Conservation (phyloP, 2,797 vertebrate genomes). For the Premnoplex brunnescens region DNA sequence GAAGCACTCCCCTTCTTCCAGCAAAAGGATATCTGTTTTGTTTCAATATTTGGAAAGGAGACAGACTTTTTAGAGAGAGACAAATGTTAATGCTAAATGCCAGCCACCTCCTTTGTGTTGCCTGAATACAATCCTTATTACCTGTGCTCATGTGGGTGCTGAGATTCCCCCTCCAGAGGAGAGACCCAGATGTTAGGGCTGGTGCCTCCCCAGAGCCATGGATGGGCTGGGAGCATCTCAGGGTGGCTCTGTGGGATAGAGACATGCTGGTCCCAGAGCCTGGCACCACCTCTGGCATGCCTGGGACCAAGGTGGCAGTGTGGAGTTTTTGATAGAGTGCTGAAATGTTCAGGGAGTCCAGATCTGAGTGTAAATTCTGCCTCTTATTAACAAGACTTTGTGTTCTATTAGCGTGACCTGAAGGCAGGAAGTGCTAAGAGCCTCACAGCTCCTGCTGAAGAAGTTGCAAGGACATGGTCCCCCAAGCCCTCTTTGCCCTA, state of each 20-base stretch:
- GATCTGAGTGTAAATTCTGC: neutral
- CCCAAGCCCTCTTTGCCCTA: neutral
- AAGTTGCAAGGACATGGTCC: neutral
- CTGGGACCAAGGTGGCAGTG: neutral
- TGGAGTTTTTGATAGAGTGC: neutral
- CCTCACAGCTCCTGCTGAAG: neutral
- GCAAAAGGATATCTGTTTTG: neutral
- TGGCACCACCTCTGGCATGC: neutral
- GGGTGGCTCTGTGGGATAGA: neutral
- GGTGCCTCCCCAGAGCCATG: neutral
- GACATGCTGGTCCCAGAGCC: neutral
- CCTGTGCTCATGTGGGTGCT: neutral
- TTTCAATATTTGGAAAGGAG: neutral
- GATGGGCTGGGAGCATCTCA: neutral
- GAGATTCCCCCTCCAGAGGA: neutral
- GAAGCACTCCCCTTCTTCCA: neutral
- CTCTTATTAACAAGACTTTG: neutral
- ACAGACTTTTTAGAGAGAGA: neutral
- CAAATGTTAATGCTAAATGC: slow-evolving; percentile 5
- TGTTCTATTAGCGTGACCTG: neutral
- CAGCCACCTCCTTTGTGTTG: neutral
- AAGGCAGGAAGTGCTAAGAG: neutral
- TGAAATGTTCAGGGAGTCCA: neutral
- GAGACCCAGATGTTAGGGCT: neutral
- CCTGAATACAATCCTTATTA: neutral